phyloP scores from a whole-genome alignment of 2,888 invertebrate genomes.

The Amblyjoppa fuscipennis region DNA sequence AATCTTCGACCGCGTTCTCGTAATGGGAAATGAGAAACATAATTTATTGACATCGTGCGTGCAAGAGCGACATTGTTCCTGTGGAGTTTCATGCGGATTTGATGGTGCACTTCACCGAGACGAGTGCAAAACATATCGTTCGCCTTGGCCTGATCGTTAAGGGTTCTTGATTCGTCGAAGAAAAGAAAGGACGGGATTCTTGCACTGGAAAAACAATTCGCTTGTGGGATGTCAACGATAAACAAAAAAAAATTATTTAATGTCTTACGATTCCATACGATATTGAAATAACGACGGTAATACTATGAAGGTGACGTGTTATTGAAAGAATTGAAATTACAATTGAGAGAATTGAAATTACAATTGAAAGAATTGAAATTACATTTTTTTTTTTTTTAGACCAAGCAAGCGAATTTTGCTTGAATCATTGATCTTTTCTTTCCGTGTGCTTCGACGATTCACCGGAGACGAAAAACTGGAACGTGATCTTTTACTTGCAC shows the following conservation, averaged over 20 bases:
- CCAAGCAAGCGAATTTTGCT: too few relatives aligned
- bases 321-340: too few relatives aligned
- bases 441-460: not conserved
- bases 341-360: too few relatives aligned
- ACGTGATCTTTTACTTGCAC: not conserved
- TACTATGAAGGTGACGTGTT: too few relatives aligned
- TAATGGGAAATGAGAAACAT: constrained; percentile 3
- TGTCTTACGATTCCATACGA: too few relatives aligned
- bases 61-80: not conserved
- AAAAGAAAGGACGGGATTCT: constrained; percentile 27
- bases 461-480: not conserved
- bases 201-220: too few relatives aligned
- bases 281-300: too few relatives aligned
- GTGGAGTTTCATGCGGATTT: not conserved
- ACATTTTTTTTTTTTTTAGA: too few relatives aligned
- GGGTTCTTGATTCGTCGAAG: constrained; percentile 3
- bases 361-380: too few relatives aligned
- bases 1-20: not conserved
- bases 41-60: not conserved
- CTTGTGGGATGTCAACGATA: too few relatives aligned
- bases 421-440: too few relatives aligned
- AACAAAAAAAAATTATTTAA: too few relatives aligned
- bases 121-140: constrained; percentile 14
- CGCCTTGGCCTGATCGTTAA: constrained; percentile 10
- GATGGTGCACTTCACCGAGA: not conserved